Conservation (phyloP, 2,797 vertebrate genomes). For the Neosilurus mollespiculum region DNA sequence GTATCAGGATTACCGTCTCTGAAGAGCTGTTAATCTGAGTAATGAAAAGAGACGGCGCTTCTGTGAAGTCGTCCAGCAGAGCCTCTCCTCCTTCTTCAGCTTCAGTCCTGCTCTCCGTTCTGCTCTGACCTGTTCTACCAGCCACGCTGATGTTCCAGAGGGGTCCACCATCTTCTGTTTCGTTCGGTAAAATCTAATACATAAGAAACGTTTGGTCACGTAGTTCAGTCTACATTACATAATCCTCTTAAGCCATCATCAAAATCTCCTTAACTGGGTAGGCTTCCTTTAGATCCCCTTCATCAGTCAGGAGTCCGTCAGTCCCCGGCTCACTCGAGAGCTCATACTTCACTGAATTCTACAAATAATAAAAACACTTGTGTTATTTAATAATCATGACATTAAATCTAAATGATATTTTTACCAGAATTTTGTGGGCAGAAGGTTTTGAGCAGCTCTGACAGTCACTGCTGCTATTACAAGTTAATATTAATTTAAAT, state of each 20-base stretch:
- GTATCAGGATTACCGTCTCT: slow-evolving; percentile 60
- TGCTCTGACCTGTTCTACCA: slow-evolving; percentile 21
- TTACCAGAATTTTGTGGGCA: too few relatives aligned
- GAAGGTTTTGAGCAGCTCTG: too few relatives aligned
- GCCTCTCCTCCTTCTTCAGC: slow-evolving; percentile 40
- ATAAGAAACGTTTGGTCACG: slow-evolving; percentile 4
- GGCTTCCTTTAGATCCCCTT: slow-evolving; percentile 41
- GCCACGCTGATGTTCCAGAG: slow-evolving; percentile 48
- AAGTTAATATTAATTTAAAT: too few relatives aligned
- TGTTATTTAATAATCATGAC: neutral
- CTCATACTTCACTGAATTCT: slow-evolving; percentile 67
- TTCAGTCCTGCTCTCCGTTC: slow-evolving; percentile 38
- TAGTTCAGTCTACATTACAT: neutral
- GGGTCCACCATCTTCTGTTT: slow-evolving; percentile 53
- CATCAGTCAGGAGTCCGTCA: slow-evolving; percentile 44
- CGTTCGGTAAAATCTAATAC: slow-evolving; percentile 61
- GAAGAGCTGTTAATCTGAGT: slow-evolving; percentile 55
- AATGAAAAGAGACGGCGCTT: slow-evolving; percentile 49
- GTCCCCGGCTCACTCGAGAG: slow-evolving; percentile 49
- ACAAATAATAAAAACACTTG: slow-evolving; percentile 22
- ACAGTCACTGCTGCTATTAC: too few relatives aligned
- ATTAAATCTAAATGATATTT: neutral
- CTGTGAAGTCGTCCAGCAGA: slow-evolving; percentile 32
- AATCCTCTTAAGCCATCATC: neutral
- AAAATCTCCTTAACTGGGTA: slow-evolving; percentile 55